A percentile compares a stretch with the other conserved stretches of the same genome.
Conservation (phyloP, 2,888 invertebrate species). For the Amphipoea lucens region DNA sequence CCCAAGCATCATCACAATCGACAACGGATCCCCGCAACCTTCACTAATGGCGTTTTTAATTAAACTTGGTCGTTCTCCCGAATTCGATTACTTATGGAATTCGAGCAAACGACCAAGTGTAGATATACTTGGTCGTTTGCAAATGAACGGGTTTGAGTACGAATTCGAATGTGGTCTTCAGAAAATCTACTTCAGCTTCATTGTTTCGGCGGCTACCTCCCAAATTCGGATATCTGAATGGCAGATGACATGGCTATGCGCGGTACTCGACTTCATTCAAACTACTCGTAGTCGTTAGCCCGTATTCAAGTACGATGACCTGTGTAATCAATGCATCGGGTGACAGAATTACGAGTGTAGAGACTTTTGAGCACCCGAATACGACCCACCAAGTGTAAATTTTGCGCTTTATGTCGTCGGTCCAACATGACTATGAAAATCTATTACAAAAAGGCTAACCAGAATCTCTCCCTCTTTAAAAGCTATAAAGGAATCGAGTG, state of each 20-base stretch:
- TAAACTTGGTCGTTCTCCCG: not conserved
- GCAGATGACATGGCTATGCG: not conserved
- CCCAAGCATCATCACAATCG: not conserved
- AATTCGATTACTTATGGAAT: not conserved
- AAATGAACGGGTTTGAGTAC: not conserved
- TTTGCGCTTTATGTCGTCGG: not conserved
- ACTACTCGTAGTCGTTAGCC: not conserved
- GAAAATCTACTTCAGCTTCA: not conserved
- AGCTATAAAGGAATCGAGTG: conserved; percentile 81
- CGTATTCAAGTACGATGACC: not conserved
- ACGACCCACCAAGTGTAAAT: not conserved
- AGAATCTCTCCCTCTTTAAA: conserved; percentile 86
- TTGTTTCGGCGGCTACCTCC: not conserved
- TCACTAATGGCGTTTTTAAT: not conserved
- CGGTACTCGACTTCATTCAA: not conserved
- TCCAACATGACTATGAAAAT: not conserved
- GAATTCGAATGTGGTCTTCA: not conserved
- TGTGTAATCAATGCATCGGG: not conserved
- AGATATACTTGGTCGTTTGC: not conserved
- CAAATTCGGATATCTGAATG: not conserved
- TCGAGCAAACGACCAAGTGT: not conserved
- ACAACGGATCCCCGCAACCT: not conserved
- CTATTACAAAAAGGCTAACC: conserved; percentile 68
- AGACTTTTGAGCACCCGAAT: not conserved
- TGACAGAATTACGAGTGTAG: not conserved